phyloP scores from a whole-genome alignment of 1,140 invertebrate genomes.

The Calycopis cecrops region DNA sequence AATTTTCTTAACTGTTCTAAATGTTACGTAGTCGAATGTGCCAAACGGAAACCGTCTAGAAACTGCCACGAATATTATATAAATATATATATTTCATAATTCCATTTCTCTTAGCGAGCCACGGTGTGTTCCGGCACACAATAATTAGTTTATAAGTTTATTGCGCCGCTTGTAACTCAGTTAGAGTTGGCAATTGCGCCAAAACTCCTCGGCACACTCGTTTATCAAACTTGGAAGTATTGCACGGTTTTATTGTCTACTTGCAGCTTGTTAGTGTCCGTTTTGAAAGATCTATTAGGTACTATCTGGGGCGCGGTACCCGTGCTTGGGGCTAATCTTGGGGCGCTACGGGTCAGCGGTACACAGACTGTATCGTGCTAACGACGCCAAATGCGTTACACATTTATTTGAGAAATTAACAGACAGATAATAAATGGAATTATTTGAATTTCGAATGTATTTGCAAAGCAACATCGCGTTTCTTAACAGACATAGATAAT shows the following conservation, averaged over 20 bases:
- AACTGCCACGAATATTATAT: too few relatives aligned
- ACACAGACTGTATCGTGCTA: slow-evolving; percentile 28
- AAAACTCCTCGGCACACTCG: slow-evolving; percentile 22
- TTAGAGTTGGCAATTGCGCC: slow-evolving; percentile 7
- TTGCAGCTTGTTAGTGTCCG: slow-evolving; percentile 43
- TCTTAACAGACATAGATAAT: too few relatives aligned
- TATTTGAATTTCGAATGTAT: too few relatives aligned
- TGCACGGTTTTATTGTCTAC: slow-evolving; percentile 35
- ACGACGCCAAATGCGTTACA: slow-evolving; percentile 19
- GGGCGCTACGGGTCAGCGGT: slow-evolving; percentile 30
- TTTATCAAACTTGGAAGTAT: slow-evolving; percentile 34
- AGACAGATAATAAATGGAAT: too few relatives aligned
- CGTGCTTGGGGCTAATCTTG: slow-evolving; percentile 32
- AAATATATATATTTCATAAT: neutral
- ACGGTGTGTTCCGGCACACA: slow-evolving; percentile 3
- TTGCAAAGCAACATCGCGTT: too few relatives aligned
- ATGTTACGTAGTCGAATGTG: too few relatives aligned
- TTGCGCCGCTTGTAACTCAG: neutral
- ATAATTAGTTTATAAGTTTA: slow-evolving; percentile 11
- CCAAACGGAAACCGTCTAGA: too few relatives aligned
- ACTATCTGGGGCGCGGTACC: slow-evolving; percentile 29
- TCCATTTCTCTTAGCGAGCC: neutral
- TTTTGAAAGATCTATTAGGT: slow-evolving; percentile 38
- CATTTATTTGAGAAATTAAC: neutral
- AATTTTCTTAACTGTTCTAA: too few relatives aligned